Percentiles rank a stretch among this genome's conserved stretches.
These are phyloP conservation scores for Drosophila lowei DNA, from an alignment of 1,140 invertebrate species.

Conservation along the genomic window DNA sequence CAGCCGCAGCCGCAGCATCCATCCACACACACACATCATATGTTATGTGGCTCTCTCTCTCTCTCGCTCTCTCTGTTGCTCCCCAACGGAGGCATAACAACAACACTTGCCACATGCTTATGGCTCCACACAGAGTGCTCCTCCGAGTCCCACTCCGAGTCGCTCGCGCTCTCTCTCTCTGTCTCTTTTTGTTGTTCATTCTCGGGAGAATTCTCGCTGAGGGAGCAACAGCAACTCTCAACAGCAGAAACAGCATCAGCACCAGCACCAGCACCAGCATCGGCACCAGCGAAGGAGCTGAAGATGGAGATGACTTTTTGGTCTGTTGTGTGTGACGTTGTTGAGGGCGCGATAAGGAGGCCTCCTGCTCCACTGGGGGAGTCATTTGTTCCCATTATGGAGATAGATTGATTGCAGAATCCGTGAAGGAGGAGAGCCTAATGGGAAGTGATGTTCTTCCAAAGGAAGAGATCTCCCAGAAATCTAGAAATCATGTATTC, in stretches of 20 bases:
- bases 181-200: conserved; percentile 32
- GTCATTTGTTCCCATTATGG: conserved; percentile 47
- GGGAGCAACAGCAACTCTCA: conserved; percentile 14
- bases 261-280: conserved; percentile 19
- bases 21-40: conserved; percentile 38
- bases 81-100: conserved; percentile 41
- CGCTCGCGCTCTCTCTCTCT: conserved; percentile 27
- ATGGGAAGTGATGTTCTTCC: neutral
- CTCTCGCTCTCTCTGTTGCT: conserved; percentile 23
- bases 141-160: conserved; percentile 54
- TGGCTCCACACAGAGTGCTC: conserved; percentile 54
- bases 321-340: conserved; percentile 31
- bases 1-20: conserved; percentile 26
- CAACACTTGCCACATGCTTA: conserved; percentile 55
- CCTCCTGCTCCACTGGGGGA: conserved; percentile 31
- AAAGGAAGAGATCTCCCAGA: neutral
- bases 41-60: conserved; percentile 39
- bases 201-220: conserved; percentile 61
- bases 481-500: neutral
- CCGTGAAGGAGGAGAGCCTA: neutral
- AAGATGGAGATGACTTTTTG: conserved; percentile 22
- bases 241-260: conserved; percentile 26
- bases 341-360: conserved; percentile 45
- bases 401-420: conserved; percentile 5
- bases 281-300: conserved; percentile 34